Percentiles rank a stretch among this genome's conserved stretches.
Conservation (phyloP, 2,113 vertebrate species). For the Melospiza melodia region DNA sequence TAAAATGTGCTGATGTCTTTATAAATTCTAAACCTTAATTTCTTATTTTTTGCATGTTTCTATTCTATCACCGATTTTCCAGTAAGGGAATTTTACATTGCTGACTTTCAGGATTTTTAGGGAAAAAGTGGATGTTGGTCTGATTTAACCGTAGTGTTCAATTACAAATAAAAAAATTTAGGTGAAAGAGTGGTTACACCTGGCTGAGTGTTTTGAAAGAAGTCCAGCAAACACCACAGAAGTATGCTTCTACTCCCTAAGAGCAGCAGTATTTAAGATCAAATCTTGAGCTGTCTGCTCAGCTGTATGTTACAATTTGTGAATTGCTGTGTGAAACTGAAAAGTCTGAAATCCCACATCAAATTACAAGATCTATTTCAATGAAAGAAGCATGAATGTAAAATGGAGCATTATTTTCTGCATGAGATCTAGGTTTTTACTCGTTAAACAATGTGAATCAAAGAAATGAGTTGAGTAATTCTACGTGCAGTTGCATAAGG, state of each 20-base stretch:
- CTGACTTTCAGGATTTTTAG: neutral
- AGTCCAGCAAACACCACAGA: neutral
- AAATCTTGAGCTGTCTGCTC: neutral
- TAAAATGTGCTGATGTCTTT: neutral
- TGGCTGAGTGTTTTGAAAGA: neutral
- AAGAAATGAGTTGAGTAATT: neutral
- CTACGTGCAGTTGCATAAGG: neutral
- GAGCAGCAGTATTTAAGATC: neutral
- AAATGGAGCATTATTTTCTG: slow-evolving; percentile 16
- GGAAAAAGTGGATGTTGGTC: neutral
- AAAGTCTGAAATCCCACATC: neutral
- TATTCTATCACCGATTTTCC: neutral
- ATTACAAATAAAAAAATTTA: neutral
- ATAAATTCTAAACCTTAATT: neutral
- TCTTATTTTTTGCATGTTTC: neutral
- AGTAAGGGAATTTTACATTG: neutral
- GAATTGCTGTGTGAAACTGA: neutral
- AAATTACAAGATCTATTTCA: neutral
- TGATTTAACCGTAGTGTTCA: neutral
- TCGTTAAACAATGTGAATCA: neutral
- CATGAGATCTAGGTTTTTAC: neutral
- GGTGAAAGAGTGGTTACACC: neutral
- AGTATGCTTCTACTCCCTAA: neutral
- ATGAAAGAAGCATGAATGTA: neutral
- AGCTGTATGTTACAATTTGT: neutral